Evolutionary conservation across 37 sponge, comb jelly and placozoan genomes (phyloP), one percentile per base, ranked within the genome.

Genomic region (Geodia barretti): DNA sequence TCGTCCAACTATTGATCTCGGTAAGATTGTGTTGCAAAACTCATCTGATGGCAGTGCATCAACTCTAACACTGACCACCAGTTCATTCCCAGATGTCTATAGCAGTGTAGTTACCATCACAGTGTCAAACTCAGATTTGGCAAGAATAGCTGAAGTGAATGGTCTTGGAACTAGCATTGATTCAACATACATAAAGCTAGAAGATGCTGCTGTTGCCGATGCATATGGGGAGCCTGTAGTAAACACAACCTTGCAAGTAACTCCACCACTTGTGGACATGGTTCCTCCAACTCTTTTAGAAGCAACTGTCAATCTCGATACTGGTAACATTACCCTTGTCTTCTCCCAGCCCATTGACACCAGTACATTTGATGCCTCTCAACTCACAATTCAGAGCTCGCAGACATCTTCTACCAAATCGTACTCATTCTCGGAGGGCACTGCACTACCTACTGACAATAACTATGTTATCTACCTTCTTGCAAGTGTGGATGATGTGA

Each of bases 221-320:
- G 88, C 64, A 5, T 94, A 83, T 76, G 87, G 74, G 8, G 80
- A 86, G 0, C 61, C 47, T 36, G 82, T 94, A 19, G 29, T 25
- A 23, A 4, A 58, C n/a, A 14, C 77, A 72, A 67, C 77, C 62
- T 42, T 84, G 11, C 73, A 60, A 41, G 96, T 89, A 34, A 81
- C 85, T 21, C 78, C 66, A 73, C 88, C 86, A 25, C 74, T 86
- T 24, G 84, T 84, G 5, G 86, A 90, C 41, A 28, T 90, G 19
- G 68, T 39, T 19, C 88, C 87, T n/a, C 97, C 97, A 21, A 60
- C 74, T 2, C 87, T 96, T 19, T 26, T 87, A 21, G 54, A 62
- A 36, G 90, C 87, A 80, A 87, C 89, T 19, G 80, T 96, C 77
- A 78, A 90, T 58, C 81, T 93, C 32, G 79, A 65, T 20, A 80